Evolutionary conservation across 2,797 vertebrate species (phyloP).

Genomic region (Muscicapa comitata): DNA sequence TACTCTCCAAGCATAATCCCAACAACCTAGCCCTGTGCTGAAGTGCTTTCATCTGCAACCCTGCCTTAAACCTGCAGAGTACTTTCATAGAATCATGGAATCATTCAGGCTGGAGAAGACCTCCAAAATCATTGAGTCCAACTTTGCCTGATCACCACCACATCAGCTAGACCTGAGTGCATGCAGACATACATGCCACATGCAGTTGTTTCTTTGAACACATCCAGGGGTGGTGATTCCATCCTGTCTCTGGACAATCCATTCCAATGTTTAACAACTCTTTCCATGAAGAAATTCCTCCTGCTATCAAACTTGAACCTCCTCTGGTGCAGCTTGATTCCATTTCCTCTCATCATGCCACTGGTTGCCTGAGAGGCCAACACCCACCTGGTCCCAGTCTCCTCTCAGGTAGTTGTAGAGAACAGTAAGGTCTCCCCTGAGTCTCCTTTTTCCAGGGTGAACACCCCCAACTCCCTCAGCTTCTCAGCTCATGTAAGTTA

Average conservation of each 20-base stretch:
- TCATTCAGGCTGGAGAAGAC: not conserved
- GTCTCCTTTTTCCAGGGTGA: not conserved
- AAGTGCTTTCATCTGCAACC: not conserved
- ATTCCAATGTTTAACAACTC: not conserved
- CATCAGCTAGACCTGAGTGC: not conserved
- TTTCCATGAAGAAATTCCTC: not conserved
- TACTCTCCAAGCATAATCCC: not conserved
- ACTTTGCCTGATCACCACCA: not conserved
- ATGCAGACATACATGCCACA: no score
- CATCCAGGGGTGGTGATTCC: not conserved
- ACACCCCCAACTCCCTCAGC: not conserved
- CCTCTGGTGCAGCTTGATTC: not conserved
- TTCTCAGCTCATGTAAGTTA: not conserved
- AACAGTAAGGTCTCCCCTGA: not conserved
- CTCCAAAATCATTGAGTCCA: not conserved
- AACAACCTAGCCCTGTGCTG: rapidly evolving
- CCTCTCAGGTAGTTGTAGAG: no score
- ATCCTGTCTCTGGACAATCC: no score
- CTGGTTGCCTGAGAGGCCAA: not conserved
- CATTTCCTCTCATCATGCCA: not conserved
- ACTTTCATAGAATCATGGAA: not conserved
- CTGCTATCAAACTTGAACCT: not conserved
- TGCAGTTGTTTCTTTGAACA: not conserved
- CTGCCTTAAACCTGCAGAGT: not conserved
- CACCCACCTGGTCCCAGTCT: rapidly evolving